Percentiles rank a stretch among this genome's conserved stretches.
Conservation (phyloP, 2,888 invertebrate species). For the Hypercompe scribonia region DNA sequence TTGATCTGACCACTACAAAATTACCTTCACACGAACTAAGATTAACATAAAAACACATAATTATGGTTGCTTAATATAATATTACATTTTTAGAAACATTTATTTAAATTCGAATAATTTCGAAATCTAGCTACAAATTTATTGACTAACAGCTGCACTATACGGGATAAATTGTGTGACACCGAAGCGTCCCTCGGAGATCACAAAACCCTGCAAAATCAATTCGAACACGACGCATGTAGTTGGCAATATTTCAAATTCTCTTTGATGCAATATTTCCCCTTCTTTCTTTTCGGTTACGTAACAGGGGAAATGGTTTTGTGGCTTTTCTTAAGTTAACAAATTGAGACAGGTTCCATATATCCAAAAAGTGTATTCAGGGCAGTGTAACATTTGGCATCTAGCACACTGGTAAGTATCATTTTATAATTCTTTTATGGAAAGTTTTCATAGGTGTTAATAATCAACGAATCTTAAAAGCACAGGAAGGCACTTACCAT, state of each 20-base stretch:
- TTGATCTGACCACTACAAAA: too few species aligned
- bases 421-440: too few species aligned
- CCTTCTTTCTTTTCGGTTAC: constrained; percentile 64
- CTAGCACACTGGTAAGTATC: too few species aligned
- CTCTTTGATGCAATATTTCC: constrained; percentile 78
- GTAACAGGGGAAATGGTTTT: constrained; percentile 59
- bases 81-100: too few species aligned
- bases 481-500: too few species aligned
- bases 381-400: background rate
- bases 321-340: constrained; percentile 58
- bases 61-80: too few species aligned
- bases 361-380: background rate
- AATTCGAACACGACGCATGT: constrained; percentile 74
- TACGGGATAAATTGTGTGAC: constrained; percentile 53
- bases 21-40: too few species aligned
- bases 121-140: constrained; percentile 23
- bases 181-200: constrained; percentile 51
- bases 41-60: too few species aligned
- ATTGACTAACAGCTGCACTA: constrained; percentile 22
- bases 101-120: constrained; percentile 28
- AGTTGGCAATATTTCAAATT: constrained; percentile 84
- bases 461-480: too few species aligned
- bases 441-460: too few species aligned
- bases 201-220: constrained; percentile 74
- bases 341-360: constrained; percentile 35